Evolutionary conservation across 2,888 invertebrate genomes (phyloP), one percentile per base, ranked within the genome.

Genomic region (Ichneumon xanthorius): DNA sequence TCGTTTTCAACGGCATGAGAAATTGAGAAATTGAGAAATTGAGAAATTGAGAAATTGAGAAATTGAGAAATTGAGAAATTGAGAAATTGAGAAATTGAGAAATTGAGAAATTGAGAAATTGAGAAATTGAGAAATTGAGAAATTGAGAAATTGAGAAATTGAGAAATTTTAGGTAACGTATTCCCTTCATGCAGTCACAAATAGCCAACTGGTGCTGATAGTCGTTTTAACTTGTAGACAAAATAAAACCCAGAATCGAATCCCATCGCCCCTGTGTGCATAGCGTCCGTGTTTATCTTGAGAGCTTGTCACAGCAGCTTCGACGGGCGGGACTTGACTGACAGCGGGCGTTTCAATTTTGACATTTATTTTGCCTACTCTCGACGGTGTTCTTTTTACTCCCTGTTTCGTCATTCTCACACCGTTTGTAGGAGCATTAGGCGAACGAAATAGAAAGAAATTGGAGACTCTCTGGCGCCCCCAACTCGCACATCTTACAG

Each of bases 371-470:
- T 72, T 45, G 50, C 58, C 67, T 48, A 19, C 50, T 45, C 58
- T 50, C 73, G 72, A 53, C 61, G 14, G 48, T 70, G 30, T 61
- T 40, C 63, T 67, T 48, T 71, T 61, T 68, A 61, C 70, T 81
- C 72, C 45, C 50, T 45, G 68, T 55, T 71, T 72, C 26, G 37
- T 80, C 40, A 22, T 70, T 19, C 26, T 58, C 50, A 30, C 48
- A 61, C 75, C 83, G 75, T 75, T 75, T 84, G 79, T 22, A 22
- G 68, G 14, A 37, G 37, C 67, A 82, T 82, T 73, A 68, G 73
- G 11, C 37, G 58, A 67, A 30, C 33, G 33, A 45, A 68, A 61
- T 19, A 53, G 45, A 78, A 78, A 67, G 33, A 73, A 73, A 73
- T 61, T 68, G 26, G 45, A 72, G 48, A 9, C 55, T 9, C 3